Evolutionary conservation across 2,888 invertebrate species (phyloP).

Genomic region (Apamea anceps): DNA sequence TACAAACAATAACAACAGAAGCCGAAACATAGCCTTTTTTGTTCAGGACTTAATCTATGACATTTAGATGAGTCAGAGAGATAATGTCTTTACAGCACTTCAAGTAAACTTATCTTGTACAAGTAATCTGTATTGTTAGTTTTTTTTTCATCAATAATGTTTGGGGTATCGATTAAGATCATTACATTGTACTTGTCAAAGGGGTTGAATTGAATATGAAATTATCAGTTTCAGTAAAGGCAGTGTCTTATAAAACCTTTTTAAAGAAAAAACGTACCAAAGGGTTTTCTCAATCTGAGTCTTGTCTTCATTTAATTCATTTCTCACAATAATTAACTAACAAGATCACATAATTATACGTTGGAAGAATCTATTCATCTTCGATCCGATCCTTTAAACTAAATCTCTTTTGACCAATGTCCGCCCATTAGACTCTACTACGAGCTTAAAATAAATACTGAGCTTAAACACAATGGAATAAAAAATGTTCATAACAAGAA

Average conservation of each 20-base stretch:
- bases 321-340: conserved; percentile 28
- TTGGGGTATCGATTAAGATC: conserved; percentile 72
- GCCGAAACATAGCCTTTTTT: conserved; percentile 78
- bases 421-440: conserved; percentile 85
- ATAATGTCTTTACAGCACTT: conserved; percentile 77
- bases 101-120: conserved; percentile 78
- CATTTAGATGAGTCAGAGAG: conserved; percentile 77
- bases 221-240: conserved; percentile 20
- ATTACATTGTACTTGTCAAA: conserved; percentile 40
- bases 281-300: not conserved
- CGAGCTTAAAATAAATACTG: conserved; percentile 85
- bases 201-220: conserved; percentile 32
- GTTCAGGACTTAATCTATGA: conserved; percentile 75
- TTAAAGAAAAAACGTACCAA: not conserved
- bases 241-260: not conserved
- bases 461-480: conserved; percentile 84
- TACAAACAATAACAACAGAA: conserved; percentile 84
- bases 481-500: conserved; percentile 89
- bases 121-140: conserved; percentile 78
- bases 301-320: conserved; percentile 22
- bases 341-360: conserved; percentile 42
- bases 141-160: conserved; percentile 61
- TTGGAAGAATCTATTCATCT: conserved; percentile 68
- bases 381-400: conserved; percentile 66
- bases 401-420: conserved; percentile 87